These are phyloP conservation scores for Trinectes maculatus DNA, from an alignment of 2,113 vertebrate species.

Conservation along the genomic window DNA sequence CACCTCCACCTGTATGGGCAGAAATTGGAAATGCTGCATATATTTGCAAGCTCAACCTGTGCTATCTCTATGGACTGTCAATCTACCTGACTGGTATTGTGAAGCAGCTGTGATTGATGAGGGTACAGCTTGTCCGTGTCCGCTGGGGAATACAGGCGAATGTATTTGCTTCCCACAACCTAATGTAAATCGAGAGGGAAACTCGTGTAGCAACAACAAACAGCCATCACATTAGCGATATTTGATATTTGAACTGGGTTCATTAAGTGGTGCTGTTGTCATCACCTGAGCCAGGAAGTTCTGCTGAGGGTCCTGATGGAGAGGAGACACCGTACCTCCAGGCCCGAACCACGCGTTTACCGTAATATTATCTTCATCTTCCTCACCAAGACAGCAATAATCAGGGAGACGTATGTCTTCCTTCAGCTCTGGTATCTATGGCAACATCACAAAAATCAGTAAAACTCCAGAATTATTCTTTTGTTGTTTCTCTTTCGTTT, in stretches of 20 bases:
- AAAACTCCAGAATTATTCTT: too few relatives aligned
- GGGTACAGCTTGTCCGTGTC: constrained; percentile 90
- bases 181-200: constrained; percentile 58
- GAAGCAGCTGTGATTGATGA: constrained; percentile 89
- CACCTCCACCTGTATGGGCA: constrained; percentile 86
- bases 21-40: constrained; percentile 36
- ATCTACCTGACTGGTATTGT: constrained; percentile 96
- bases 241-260: constrained; percentile 23
- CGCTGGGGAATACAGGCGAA: constrained; percentile 87
- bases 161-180: constrained; percentile 94
- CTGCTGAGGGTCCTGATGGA: constrained; percentile 97
- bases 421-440: constrained; percentile 92
- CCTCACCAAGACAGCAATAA: constrained; percentile 93
- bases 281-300: constrained; percentile 93
- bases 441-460: constrained; percentile 19
- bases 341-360: constrained; percentile 98
- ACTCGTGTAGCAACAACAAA: constrained; percentile 30
- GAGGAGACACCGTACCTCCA: constrained; percentile 89
- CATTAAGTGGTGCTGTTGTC: background rate
- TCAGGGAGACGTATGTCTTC: constrained; percentile 92
- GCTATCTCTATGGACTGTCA: constrained; percentile 42
- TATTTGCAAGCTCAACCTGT: constrained; percentile 25
- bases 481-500: constrained; percentile 4
- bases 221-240: constrained; percentile 1
- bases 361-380: constrained; percentile 92